Percentiles rank a stretch among this genome's conserved stretches.
Evolutionary conservation across 2,797 vertebrate species (phyloP).

Genomic region (Yasuhikotakia modesta): DNA sequence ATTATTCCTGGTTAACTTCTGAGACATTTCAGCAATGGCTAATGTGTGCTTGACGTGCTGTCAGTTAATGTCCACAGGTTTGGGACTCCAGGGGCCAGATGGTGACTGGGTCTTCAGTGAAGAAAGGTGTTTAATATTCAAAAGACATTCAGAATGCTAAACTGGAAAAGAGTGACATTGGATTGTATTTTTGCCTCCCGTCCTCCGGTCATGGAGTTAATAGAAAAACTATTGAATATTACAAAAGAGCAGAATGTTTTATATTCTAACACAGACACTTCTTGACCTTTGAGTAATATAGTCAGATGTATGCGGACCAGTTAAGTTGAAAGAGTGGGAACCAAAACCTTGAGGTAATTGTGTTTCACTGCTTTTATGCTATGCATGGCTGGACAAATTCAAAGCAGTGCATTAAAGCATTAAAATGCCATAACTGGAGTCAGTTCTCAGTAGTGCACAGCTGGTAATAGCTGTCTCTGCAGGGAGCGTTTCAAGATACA

Average conservation of each 20-base stretch:
- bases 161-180: background rate
- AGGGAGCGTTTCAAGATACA: constrained; percentile 30
- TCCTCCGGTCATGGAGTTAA: constrained; percentile 1
- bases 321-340: constrained; percentile 6
- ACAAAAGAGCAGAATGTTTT: constrained; percentile 23
- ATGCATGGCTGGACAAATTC: constrained; percentile 46
- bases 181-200: background rate
- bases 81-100: background rate
- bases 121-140: constrained; percentile 9
- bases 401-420: constrained; percentile 50
- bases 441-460: constrained; percentile 18
- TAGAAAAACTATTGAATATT: constrained; percentile 27
- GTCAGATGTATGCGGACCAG: constrained; percentile 19
- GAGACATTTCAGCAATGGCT: background rate
- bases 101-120: background rate
- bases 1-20: background rate
- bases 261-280: constrained; percentile 25
- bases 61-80: background rate
- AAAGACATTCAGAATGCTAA: background rate
- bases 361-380: constrained; percentile 42
- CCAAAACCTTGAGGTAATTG: constrained; percentile 41
- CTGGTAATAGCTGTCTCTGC: constrained; percentile 20
- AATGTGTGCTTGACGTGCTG: background rate
- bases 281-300: constrained; percentile 49
- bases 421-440: constrained; percentile 42